A percentile compares a stretch with the other conserved stretches of the same genome.
Evolutionary conservation across 2,888 invertebrate species (phyloP).

Genomic region (Agrochola lota): DNA sequence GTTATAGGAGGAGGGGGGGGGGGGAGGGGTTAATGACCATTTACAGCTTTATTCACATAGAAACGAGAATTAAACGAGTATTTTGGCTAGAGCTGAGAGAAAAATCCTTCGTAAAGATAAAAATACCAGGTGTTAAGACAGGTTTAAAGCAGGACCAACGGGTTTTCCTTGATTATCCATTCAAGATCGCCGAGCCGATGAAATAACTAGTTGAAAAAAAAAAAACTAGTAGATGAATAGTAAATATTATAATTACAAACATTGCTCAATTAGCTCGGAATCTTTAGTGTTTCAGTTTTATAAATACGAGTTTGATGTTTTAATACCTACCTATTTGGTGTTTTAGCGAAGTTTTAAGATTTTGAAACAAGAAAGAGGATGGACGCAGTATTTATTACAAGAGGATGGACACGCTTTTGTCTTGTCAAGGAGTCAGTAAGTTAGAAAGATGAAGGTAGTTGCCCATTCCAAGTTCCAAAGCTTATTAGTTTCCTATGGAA

Average conservation of each 20-base stretch:
- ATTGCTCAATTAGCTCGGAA: constrained; percentile 39
- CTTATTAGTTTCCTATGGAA: no score
- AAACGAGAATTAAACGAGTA: constrained; percentile 14
- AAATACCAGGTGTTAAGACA: constrained; percentile 32
- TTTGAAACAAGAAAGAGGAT: neutral
- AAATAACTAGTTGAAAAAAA: constrained; percentile 35
- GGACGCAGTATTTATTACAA: neutral
- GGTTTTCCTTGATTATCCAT: constrained; percentile 45
- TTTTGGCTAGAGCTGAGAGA: constrained; percentile 4
- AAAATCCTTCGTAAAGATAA: constrained; percentile 22
- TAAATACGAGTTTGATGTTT: neutral
- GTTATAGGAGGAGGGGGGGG: neutral
- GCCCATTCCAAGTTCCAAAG: no score
- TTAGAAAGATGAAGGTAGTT: no score
- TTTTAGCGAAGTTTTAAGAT: no score
- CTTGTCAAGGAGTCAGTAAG: neutral
- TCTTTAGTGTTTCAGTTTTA: constrained; percentile 2
- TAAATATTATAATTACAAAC: constrained; percentile 9
- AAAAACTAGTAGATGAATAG: constrained; percentile 18
- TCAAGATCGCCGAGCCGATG: constrained; percentile 22
- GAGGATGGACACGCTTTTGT: no score
- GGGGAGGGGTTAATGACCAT: constrained; percentile 22
- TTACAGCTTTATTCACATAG: constrained; percentile 18
- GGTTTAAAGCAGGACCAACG: constrained; percentile 33
- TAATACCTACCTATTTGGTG: neutral